Evolutionary conservation across 64 coral and sea anemone genomes (phyloP), one percentile per base, ranked within the genome.

Genomic region (Stylophora pistillata): DNA sequence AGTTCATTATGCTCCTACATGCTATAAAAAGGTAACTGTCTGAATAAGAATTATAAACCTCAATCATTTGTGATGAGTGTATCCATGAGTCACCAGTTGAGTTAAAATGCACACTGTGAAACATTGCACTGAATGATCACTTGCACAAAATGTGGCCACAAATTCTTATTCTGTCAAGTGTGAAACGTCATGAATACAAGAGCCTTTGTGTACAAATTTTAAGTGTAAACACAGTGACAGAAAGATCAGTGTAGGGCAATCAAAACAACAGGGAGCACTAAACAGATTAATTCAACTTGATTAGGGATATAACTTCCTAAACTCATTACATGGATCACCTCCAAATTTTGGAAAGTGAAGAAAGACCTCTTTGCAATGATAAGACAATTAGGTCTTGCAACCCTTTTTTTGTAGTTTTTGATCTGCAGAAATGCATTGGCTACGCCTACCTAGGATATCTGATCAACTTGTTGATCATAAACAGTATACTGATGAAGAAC

Each of bases 221-320:
- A 73, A 73, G 34, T 73, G 71, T 14, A 73, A 34, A 74, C 29
- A 31, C 37, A 0, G 31, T 13, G 37, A 31, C 72, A 74, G 30
- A 13, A 13, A 3, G 31, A 28, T 74, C 37, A 74, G 29, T 74
- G 72, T 31, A 0, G 72, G 72, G 30, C 72, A 74, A 33, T 74
- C 37, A 31, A 74, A 74, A 74, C 3, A 74, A 14, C 31, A 74
- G 37, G 72, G 72, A 74, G 72, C 72, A 33, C 37, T 74, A 31
- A 31, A 74, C 31, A 74, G 30, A 74, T 31, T 74, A 74, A 31
- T 74, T 74, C 72, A 74, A 33, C 30, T 74, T 74, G 72, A 74
- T 15, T 9, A 74, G 18, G 72, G 72, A 15, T 74, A 33, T 47
- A 74, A 74, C 31, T 73, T 74, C 37, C 37, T 74, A 74, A 74